Conservation (phyloP, 2,113 vertebrate genomes). For the Hippoglossus stenolepis region DNA sequence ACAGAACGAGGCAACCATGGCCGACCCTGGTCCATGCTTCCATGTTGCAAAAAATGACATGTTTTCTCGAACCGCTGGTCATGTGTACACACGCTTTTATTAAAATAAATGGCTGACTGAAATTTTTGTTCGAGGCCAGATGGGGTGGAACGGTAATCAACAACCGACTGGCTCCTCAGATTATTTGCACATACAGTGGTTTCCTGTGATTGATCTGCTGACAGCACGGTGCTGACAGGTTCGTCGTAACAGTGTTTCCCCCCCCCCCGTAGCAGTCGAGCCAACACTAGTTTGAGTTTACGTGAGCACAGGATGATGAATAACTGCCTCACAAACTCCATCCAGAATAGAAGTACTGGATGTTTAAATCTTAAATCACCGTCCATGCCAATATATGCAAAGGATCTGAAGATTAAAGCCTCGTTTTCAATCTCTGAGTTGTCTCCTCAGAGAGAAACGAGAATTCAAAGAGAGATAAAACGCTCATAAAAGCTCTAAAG, state of each 20-base stretch:
- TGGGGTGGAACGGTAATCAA: slow-evolving; percentile 35
- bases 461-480: neutral
- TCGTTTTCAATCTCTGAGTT: neutral
- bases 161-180: slow-evolving; percentile 22
- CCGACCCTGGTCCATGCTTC: neutral
- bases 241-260: slow-evolving; percentile 24
- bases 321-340: slow-evolving; percentile 11
- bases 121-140: slow-evolving; percentile 1
- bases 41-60: slow-evolving; percentile 24
- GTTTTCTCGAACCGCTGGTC: slow-evolving; percentile 4
- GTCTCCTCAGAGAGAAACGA: neutral
- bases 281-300: neutral
- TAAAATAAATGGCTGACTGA: slow-evolving; percentile 47
- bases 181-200: slow-evolving; percentile 30
- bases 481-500: neutral
- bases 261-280: neutral
- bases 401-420: neutral
- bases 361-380: slow-evolving; percentile 1
- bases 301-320: slow-evolving; percentile 10
- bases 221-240: slow-evolving; percentile 27
- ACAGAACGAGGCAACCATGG: slow-evolving; percentile 17
- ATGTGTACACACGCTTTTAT: slow-evolving; percentile 32
- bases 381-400: neutral
- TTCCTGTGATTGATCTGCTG: slow-evolving; percentile 37
- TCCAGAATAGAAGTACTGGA: slow-evolving; percentile 3